These are phyloP conservation scores for Ranitomeya imitator DNA, from an alignment of 2,113 vertebrate species.

Conservation along the genomic window DNA sequence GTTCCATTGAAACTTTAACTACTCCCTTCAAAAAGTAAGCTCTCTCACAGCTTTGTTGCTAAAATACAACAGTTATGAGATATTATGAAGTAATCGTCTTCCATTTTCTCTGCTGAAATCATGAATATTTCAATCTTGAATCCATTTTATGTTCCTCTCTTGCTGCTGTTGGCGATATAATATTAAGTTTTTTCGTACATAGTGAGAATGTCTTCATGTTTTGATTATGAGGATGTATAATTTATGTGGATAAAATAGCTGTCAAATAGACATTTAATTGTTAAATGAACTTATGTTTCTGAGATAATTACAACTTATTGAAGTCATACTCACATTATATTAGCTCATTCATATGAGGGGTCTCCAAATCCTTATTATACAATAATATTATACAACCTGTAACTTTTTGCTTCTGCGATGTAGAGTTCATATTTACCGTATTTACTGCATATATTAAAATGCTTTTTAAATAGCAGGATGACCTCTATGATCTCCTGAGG, in stretches of 20 bases:
- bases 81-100: background rate
- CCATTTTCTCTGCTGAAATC: background rate
- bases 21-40: too few species aligned
- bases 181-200: background rate
- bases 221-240: slow-evolving; percentile 45
- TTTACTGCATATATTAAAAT: background rate
- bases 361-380: background rate
- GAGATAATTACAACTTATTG: slow-evolving; percentile 20
- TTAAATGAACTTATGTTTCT: slow-evolving; percentile 27
- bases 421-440: background rate
- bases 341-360: background rate
- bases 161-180: background rate
- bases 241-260: slow-evolving; percentile 36
- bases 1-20: too few species aligned
- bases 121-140: slow-evolving; percentile 4
- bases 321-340: background rate
- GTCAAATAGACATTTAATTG: slow-evolving; percentile 29
- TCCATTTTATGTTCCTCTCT: background rate
- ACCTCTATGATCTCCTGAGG: background rate
- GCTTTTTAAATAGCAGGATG: background rate
- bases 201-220: slow-evolving; percentile 27
- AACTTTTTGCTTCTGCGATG: background rate
- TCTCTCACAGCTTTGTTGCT: too few species aligned
- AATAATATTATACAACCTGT: background rate
- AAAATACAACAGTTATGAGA: background rate